Evolutionary conservation across 2,888 invertebrate species (phyloP).

Genomic region (Andrena hattorfiana): DNA sequence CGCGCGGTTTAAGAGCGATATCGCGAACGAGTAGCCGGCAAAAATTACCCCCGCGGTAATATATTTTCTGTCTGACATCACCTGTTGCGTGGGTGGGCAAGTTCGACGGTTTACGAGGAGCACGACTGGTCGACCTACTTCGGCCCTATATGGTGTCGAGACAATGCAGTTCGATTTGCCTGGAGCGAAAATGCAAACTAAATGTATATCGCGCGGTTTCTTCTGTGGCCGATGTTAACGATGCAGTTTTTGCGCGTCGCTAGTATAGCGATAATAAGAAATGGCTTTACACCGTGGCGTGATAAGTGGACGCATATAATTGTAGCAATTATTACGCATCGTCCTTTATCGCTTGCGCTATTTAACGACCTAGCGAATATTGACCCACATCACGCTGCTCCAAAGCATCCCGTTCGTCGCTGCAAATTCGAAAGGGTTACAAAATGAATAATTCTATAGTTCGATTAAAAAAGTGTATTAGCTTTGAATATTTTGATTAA

Average conservation of each 20-base stretch:
- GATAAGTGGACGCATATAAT: conserved; percentile 1
- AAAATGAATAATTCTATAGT: too few relatives aligned
- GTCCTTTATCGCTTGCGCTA: not conserved
- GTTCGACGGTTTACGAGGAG: conserved; percentile 51
- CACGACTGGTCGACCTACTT: conserved; percentile 63
- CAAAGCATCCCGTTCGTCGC: not conserved
- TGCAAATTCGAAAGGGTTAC: too few relatives aligned
- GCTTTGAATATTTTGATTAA: not conserved
- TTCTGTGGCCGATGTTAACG: not conserved
- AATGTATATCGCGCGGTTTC: not conserved
- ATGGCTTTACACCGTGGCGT: not conserved
- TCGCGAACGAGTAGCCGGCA: not conserved
- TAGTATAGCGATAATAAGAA: not conserved
- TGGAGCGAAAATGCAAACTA: not conserved
- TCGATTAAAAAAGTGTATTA: not conserved
- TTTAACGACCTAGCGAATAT: conserved; percentile 1
- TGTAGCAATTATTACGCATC: not conserved
- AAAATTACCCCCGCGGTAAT: not conserved
- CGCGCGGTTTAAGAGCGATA: too few relatives aligned
- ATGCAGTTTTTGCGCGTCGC: not conserved
- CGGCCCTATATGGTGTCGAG: not conserved
- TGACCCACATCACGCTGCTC: not conserved
- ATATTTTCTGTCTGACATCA: conserved; percentile 47
- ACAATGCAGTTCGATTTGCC: conserved; percentile 18
- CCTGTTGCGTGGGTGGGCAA: conserved; percentile 70